phyloP scores from a whole-genome alignment of 2,113 vertebrate species.

The Corydoras maculifer region DNA sequence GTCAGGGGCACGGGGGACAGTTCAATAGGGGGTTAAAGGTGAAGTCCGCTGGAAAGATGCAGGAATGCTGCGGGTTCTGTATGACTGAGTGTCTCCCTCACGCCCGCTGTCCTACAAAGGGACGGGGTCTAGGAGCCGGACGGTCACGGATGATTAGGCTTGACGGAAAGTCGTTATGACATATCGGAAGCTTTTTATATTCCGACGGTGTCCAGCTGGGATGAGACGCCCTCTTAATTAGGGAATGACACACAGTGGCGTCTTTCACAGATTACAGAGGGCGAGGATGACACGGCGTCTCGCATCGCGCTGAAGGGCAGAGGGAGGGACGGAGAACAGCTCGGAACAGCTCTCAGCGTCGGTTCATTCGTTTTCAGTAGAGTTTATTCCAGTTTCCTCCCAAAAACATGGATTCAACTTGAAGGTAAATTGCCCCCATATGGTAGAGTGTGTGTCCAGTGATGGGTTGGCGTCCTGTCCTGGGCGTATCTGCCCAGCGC shows the following conservation, averaged over 20 bases:
- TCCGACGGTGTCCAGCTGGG: conserved; percentile 15
- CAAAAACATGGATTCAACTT: too few relatives aligned
- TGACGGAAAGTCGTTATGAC: background rate
- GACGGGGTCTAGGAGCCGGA: background rate
- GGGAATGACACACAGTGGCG: conserved; percentile 5
- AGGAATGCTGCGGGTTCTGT: too few relatives aligned
- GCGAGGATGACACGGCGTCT: background rate
- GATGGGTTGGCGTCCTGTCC: too few relatives aligned
- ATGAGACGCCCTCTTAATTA: conserved; percentile 24
- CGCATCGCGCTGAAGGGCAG: background rate
- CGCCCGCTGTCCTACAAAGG: background rate
- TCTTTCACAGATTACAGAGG: conserved; percentile 12
- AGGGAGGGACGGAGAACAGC: background rate
- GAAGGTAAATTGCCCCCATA: too few relatives aligned
- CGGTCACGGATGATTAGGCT: conserved; percentile 3
- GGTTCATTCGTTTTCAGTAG: background rate
- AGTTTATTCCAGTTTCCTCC: too few relatives aligned
- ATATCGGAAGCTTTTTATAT: conserved; percentile 9
- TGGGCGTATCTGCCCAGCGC: too few relatives aligned
- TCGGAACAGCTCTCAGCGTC: background rate
- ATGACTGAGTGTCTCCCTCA: background rate
- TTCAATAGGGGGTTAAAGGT: background rate
- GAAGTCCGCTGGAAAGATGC: too few relatives aligned
- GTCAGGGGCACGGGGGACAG: background rate
- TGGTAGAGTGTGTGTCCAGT: too few relatives aligned